Percentiles rank a stretch among this genome's conserved stretches.
Conservation (phyloP, 2,113 vertebrate species). For the Xiphophorus hellerii region DNA sequence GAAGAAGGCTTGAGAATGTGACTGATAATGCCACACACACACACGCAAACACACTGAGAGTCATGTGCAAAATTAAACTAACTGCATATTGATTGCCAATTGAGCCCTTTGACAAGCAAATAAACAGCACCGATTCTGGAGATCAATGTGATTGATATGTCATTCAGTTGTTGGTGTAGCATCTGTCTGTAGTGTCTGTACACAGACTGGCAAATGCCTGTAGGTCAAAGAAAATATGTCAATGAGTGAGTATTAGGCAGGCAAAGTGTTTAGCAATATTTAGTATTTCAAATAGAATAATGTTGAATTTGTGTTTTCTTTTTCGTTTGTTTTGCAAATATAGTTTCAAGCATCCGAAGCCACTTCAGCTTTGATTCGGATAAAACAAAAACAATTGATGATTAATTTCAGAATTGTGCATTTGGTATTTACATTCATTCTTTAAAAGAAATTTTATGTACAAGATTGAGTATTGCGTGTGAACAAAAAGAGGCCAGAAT, state of each 20-base stretch:
- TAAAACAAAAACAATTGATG: neutral
- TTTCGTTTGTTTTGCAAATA: neutral
- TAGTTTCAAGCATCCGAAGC: neutral
- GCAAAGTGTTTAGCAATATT: neutral
- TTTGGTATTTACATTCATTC: neutral
- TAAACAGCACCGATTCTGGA: constrained; percentile 68
- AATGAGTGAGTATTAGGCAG: constrained; percentile 23
- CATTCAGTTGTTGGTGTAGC: constrained; percentile 33
- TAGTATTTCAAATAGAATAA: neutral
- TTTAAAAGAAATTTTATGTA: neutral
- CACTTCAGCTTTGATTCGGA: neutral
- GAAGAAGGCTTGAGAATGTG: constrained; percentile 50
- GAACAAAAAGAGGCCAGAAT: too few species aligned
- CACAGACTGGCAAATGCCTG: constrained; percentile 32
- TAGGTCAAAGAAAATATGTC: constrained; percentile 45
- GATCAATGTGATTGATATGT: constrained; percentile 69
- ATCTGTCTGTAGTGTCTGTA: constrained; percentile 22
- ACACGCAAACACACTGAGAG: constrained; percentile 12
- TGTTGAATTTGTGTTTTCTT: neutral
- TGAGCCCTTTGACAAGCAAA: constrained; percentile 72
- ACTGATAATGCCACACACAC: constrained; percentile 19
- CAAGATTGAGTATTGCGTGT: too few species aligned
- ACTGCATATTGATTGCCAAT: constrained; percentile 72
- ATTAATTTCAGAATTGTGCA: neutral
- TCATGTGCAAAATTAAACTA: constrained; percentile 67